Evolutionary conservation across 2,113 vertebrate genomes (phyloP), one percentile per base, ranked within the genome.

Genomic region (Corythaeola cristata): DNA sequence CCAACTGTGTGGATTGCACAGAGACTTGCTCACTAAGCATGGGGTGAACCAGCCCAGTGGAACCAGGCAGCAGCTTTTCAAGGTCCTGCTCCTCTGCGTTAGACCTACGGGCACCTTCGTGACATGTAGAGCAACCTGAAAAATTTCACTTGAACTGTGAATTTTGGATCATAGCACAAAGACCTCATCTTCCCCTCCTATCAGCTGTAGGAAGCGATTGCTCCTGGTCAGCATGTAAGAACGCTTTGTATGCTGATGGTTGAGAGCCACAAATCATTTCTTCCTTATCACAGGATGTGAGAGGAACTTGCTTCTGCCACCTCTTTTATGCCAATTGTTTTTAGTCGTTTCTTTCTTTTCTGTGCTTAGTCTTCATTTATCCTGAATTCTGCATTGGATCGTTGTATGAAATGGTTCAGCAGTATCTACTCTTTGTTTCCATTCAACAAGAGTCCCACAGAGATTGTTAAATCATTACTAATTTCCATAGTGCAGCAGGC

Each of bases 91-190:
- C 37, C 73, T 86, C 59, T 82, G 74, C 27, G 16, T 7, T 16
- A 28, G 10, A 45, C n/a, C 18, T 62, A 0, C 0, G 0, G 37
- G 28, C 55, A 58, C 56, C 28, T n/a, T 77, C 17, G 8, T 39
- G 73, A 52, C 1, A 2, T 63, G 33, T 24, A 59, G 60, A 56
- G 37, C 60, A 78, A 8, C 35, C 14, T 39, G 22, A n/a, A 71
- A 73, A n/a, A 10, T 35, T 18, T 52, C 15, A 20, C 13, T 71
- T 35, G 35, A 77, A 9, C 55, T 58, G 12, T 55, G 39, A 59
- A 22, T 79, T 72, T n/a, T 72, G 50, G 53, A 64, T 50, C 37
- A 21, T 24, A 44, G 45, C 52, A 21, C 56, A 53, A 30, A 73
- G 49, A n/a, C n/a, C 32, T 73, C 3, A 21, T 50, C 44, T 56